phyloP scores from a whole-genome alignment of 2,797 vertebrate genomes.

The Staurois parvus region DNA sequence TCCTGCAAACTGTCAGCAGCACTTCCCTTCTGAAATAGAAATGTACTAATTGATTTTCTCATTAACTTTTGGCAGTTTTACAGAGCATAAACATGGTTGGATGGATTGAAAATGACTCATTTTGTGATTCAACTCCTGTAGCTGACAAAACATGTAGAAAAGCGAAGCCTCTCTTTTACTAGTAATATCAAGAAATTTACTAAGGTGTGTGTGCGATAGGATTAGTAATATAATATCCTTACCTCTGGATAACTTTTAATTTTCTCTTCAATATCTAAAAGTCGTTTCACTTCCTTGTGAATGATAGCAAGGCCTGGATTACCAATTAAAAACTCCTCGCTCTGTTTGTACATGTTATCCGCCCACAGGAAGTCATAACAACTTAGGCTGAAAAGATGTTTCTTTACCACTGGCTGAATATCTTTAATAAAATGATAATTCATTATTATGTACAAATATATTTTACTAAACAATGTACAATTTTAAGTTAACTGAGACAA shows the following conservation, averaged over 20 bases:
- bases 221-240: slow-evolving; percentile 9
- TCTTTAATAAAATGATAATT: slow-evolving; percentile 3
- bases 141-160: not conserved
- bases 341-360: slow-evolving; percentile 60
- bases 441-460: too few relatives aligned
- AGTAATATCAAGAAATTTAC: too few relatives aligned
- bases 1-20: too few relatives aligned
- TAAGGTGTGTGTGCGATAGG: not conserved
- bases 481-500: too few relatives aligned
- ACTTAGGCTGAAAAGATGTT: slow-evolving; percentile 51
- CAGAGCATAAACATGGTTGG: too few relatives aligned
- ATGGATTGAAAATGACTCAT: too few relatives aligned
- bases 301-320: slow-evolving; percentile 40
- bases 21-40: too few relatives aligned
- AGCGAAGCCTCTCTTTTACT: not conserved
- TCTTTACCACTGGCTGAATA: slow-evolving; percentile 32
- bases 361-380: slow-evolving; percentile 58
- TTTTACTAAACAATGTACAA: too few relatives aligned
- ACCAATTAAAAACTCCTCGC: slow-evolving; percentile 35
- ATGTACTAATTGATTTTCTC: too few relatives aligned
- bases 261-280: slow-evolving; percentile 57
- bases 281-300: slow-evolving; percentile 52
- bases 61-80: too few relatives aligned
- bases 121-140: not conserved
- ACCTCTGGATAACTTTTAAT: slow-evolving; percentile 48